Evolutionary conservation across 2,888 invertebrate species (phyloP).

Genomic region (Apamea crenata): DNA sequence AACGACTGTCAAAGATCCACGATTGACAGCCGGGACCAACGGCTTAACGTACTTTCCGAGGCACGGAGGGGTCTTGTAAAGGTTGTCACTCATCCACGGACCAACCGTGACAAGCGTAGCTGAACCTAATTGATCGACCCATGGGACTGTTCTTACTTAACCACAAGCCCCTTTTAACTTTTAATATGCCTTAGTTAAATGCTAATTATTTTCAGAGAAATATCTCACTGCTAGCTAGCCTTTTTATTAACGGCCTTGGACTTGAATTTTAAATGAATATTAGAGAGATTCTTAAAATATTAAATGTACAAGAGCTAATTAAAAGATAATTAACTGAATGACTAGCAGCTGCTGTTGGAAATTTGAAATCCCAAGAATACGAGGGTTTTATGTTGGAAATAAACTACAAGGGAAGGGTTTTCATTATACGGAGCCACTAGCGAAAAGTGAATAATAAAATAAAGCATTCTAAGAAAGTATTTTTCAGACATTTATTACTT

Average conservation of each 20-base stretch:
- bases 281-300: neutral
- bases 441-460: neutral
- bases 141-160: too few species aligned
- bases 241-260: neutral
- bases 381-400: neutral
- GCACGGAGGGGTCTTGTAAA: too few species aligned
- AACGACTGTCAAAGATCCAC: too few species aligned
- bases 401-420: neutral
- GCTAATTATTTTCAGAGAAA: neutral
- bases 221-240: neutral
- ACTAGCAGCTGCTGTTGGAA: neutral
- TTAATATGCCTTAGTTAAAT: neutral
- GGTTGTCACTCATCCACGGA: too few species aligned
- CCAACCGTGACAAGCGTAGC: too few species aligned
- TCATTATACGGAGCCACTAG: neutral
- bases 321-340: neutral
- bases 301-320: neutral
- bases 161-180: neutral
- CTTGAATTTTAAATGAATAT: neutral
- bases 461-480: neutral
- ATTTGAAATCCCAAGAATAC: neutral
- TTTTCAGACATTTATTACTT: neutral
- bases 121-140: too few species aligned
- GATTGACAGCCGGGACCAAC: too few species aligned
- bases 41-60: neutral